Conservation (phyloP, 2,888 invertebrate species). For the Drosophila aldrichi region DNA sequence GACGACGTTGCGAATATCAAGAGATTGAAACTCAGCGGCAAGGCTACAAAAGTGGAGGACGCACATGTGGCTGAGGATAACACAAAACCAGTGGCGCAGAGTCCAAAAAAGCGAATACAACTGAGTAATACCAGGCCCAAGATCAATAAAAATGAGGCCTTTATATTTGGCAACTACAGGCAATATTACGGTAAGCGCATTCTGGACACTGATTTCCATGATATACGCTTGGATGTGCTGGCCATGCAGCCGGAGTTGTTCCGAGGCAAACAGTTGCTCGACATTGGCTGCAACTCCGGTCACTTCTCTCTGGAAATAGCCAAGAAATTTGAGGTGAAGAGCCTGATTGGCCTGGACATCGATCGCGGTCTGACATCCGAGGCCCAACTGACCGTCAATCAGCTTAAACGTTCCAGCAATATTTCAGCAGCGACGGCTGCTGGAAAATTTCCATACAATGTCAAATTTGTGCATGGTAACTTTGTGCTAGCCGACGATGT, state of each 20-base stretch:
- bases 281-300: constrained; percentile 96
- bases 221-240: constrained; percentile 90
- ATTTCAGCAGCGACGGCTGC: constrained; percentile 50
- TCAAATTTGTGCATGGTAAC: constrained; percentile 91
- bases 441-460: constrained; percentile 90
- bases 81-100: constrained; percentile 25
- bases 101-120: constrained; percentile 65
- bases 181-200: constrained; percentile 94
- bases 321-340: constrained; percentile 89
- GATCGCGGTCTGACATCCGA: constrained; percentile 89
- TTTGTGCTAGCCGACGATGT: constrained; percentile 92
- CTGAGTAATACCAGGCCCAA: constrained; percentile 29
- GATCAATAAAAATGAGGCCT: constrained; percentile 59
- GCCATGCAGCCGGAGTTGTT: constrained; percentile 89
- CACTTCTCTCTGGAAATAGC: constrained; percentile 92
- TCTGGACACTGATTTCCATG: constrained; percentile 87
- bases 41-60: not conserved
- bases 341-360: constrained; percentile 93
- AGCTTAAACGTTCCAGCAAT: constrained; percentile 55
- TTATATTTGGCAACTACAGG: constrained; percentile 83
- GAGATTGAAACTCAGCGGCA: constrained; percentile 39
- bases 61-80: constrained; percentile 7
- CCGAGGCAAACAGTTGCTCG: constrained; percentile 90
- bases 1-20: constrained; percentile 26
- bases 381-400: constrained; percentile 58